Base-by-base conservation (phyloP, 1,140 invertebrate species). In the Dryas iulia region DNA sequence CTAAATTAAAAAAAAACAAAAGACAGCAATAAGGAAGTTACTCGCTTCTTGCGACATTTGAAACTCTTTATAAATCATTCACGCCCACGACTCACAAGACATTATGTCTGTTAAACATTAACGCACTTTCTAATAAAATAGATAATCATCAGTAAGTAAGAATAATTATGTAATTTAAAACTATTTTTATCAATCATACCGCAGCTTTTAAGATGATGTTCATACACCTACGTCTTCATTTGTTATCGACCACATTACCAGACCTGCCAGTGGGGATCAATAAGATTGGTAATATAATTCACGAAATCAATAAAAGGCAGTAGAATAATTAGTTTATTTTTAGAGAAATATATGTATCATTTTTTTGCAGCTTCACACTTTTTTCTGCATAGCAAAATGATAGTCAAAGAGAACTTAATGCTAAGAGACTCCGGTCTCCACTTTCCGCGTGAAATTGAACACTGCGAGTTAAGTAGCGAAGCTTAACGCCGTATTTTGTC, bases 161-260 rank as follows among this genome's bases (percentile, higher is more conserved):
- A 67, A 59, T 35, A 53, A 33, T 67, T 61, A 61, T 53, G 52
- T 67, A 67, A 67, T 67, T 59, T 67, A 61, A 67, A 61, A 61
- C 10, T 47, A 31, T 67, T 67, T 26, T 66, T 67, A 67, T 67
- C 59, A 57, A 67, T 53, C 26, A 57, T 59, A 66, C 47, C 63
- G 53, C 11, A 60, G 39, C 39, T 39, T 59, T 59, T 60, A 47
- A 47, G 33, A 26, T 47, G 59, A 66, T 26, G 33, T 33, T 8
- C 39, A 47, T 47, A 67, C 66, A 56, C 66, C 66, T 61, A 67
- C 66, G 66, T 67, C 4, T 54, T 53, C 35, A 66, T 54, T 66
- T 56, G 2, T 67, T 47, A 28, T 39, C 7, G 35, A 35, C 33
- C 33, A 18, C 3, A 3, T 47, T 47, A 10, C 39, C 8, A 21